Percentiles rank a stretch among this genome's conserved stretches.
Conservation (phyloP, 2,888 invertebrate genomes). For the Agrilus biguttatus region DNA sequence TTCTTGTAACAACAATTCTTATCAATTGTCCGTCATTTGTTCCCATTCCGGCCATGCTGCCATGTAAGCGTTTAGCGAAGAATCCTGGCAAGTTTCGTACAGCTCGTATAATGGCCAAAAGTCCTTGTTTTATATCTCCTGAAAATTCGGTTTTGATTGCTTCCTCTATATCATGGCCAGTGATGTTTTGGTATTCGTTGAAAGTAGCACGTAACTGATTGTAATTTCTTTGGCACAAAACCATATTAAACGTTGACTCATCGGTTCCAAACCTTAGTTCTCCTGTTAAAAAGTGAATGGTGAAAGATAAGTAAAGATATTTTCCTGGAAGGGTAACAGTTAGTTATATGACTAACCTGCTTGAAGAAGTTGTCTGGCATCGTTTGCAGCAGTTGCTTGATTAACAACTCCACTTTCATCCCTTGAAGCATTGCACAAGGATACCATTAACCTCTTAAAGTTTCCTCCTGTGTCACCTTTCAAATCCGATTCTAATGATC, state of each 20-base stretch:
- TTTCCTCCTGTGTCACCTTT: conserved; percentile 81
- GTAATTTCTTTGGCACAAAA: conserved; percentile 65
- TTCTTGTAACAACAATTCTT: conserved; percentile 68
- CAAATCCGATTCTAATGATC: conserved; percentile 65
- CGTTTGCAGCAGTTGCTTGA: conserved; percentile 54
- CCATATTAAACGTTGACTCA: conserved; percentile 72
- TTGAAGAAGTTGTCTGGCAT: conserved; percentile 65
- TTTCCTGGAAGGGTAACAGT: background rate
- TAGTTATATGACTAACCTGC: conserved; percentile 41
- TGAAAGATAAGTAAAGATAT: background rate
- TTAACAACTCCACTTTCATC: conserved; percentile 69
- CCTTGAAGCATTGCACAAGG: conserved; percentile 65
- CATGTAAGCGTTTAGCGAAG: conserved; percentile 76
- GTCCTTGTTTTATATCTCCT: conserved; percentile 64
- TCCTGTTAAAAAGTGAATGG: conserved; percentile 23
- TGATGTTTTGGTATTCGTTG: conserved; percentile 54
- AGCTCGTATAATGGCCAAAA: conserved; percentile 67
- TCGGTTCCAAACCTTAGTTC: conserved; percentile 61
- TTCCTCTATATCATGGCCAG: conserved; percentile 65
- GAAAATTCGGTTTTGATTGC: conserved; percentile 75
- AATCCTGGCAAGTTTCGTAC: conserved; percentile 66
- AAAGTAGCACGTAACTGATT: conserved; percentile 42
- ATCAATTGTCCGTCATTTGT: conserved; percentile 79
- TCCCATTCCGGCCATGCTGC: conserved; percentile 80
- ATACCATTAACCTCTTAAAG: conserved; percentile 79